These are phyloP conservation scores for Tonatia bakeri DNA, from an alignment of 2,113 vertebrate genomes.

Conservation along the genomic window DNA sequence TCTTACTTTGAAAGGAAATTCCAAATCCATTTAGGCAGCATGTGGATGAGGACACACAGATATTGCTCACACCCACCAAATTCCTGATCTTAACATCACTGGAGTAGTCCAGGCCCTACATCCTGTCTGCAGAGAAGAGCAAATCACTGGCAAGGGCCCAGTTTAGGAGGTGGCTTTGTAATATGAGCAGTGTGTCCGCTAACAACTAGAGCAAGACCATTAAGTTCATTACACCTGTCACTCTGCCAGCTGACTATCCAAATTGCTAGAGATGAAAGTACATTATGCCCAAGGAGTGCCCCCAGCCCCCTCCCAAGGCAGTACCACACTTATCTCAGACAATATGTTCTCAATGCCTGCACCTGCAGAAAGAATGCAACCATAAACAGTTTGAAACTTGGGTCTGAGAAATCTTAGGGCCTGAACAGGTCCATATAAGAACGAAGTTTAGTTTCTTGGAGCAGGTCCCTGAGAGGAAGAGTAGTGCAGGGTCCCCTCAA, in stretches of 20 bases:
- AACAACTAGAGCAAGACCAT: slow-evolving; percentile 40
- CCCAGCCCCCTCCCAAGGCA: neutral
- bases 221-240: slow-evolving; percentile 59
- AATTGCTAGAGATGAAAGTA: slow-evolving; percentile 61
- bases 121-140: slow-evolving; percentile 8
- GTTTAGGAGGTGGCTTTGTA: slow-evolving; percentile 36
- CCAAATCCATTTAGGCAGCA: neutral
- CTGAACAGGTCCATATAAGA: neutral
- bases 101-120: neutral
- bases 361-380: slow-evolving; percentile 34
- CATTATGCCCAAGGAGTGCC: slow-evolving; percentile 39
- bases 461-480: neutral
- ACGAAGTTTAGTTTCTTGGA: neutral
- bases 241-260: slow-evolving; percentile 33
- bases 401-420: neutral
- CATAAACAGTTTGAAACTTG: slow-evolving; percentile 38
- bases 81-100: neutral
- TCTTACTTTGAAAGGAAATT: neutral
- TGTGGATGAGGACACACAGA: neutral
- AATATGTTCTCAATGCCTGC: slow-evolving; percentile 32
- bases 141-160: slow-evolving; percentile 28
- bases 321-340: slow-evolving; percentile 18
- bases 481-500: neutral
- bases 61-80: neutral
- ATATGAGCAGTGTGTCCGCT: neutral